Evolutionary conservation across 2,113 vertebrate species (phyloP).

Genomic region (Neolamprologus falcicula): DNA sequence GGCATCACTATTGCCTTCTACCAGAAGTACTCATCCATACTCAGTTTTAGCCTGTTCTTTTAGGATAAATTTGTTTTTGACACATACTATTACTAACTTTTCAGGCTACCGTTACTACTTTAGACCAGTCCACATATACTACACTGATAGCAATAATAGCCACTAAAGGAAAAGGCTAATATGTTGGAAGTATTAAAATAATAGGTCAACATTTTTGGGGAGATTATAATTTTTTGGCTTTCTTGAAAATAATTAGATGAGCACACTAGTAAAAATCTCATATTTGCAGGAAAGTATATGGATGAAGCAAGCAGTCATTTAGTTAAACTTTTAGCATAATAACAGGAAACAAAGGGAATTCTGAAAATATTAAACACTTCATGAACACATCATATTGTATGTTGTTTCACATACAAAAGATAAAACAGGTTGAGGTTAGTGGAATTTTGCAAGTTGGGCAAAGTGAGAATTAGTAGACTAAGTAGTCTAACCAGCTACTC

Average conservation of each 20-base stretch:
- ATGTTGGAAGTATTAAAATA: background rate
- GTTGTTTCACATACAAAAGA: background rate
- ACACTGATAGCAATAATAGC: background rate
- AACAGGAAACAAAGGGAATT: background rate
- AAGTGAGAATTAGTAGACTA: background rate
- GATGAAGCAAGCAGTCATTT: background rate
- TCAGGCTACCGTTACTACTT: background rate
- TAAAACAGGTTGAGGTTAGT: background rate
- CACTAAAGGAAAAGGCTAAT: background rate
- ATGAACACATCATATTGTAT: background rate
- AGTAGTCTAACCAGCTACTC: background rate
- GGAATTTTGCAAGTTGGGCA: background rate
- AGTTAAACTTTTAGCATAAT: background rate
- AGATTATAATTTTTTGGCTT: background rate
- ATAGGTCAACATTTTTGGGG: background rate
- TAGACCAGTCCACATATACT: background rate
- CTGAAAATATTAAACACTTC: background rate
- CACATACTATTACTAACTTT: background rate
- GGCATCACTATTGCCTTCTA: background rate
- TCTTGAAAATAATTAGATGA: background rate
- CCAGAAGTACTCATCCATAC: background rate
- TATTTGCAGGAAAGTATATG: background rate
- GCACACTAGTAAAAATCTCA: background rate
- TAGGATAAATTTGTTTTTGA: background rate
- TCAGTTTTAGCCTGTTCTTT: background rate